phyloP scores from a whole-genome alignment of 2,113 vertebrate species.

The Todiramphus saurophagus region DNA sequence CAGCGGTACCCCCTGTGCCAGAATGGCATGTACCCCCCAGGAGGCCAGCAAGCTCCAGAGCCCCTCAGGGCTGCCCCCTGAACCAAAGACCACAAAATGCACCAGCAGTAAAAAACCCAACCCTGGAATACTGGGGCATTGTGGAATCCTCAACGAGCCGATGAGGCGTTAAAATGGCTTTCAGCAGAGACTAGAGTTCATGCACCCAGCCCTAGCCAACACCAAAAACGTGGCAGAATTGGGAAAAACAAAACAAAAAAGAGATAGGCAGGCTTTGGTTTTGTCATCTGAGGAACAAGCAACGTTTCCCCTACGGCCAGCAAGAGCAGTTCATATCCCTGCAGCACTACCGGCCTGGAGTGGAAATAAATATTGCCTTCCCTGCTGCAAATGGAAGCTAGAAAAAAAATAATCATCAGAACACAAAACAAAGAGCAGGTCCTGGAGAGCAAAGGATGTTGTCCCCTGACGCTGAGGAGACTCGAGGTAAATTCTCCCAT shows the following conservation, averaged over 20 bases:
- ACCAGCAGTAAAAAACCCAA: not conserved
- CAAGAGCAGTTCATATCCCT: constrained; percentile 72
- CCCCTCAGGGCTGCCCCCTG: constrained; percentile 33
- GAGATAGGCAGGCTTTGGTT: constrained; percentile 64
- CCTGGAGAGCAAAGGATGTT: not conserved
- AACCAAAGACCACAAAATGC: constrained; percentile 21
- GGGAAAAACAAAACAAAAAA: not conserved
- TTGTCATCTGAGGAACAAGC: constrained; percentile 15
- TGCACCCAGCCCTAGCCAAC: constrained; percentile 51
- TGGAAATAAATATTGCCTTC: not conserved
- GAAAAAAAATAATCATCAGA: not conserved
- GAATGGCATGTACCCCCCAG: not conserved
- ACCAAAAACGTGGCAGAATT: constrained; percentile 44
- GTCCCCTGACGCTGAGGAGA: not conserved
- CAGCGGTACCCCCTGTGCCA: not conserved
- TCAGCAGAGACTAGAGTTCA: constrained; percentile 34
- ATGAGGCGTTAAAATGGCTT: constrained; percentile 11
- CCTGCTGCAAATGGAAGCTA: not conserved
- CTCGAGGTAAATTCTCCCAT: not conserved
- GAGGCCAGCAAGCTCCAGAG: constrained; percentile 22
- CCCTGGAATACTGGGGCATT: not conserved
- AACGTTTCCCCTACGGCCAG: constrained; percentile 11
- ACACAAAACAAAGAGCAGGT: not conserved
- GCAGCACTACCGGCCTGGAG: constrained; percentile 27
- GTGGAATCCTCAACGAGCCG: constrained; percentile 41